These are phyloP conservation scores for Panzeria rudis DNA, from an alignment of 2,888 invertebrate genomes.

Conservation along the genomic window DNA sequence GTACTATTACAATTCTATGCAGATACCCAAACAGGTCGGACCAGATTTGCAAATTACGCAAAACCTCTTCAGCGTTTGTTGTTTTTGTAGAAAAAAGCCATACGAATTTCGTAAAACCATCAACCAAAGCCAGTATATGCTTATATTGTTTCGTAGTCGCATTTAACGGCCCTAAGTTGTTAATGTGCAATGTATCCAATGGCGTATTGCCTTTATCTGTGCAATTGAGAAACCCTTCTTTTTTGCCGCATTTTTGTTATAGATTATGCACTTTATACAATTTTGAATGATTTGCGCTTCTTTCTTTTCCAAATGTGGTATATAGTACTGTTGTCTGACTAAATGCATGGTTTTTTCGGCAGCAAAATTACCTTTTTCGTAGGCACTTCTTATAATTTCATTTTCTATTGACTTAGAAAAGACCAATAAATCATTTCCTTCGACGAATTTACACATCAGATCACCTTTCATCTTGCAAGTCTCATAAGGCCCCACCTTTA, in stretches of 20 bases:
- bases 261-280: slow-evolving; percentile 4
- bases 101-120: slow-evolving; percentile 28
- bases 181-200: not conserved
- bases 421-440: too few species aligned
- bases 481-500: too few species aligned
- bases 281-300: too few species aligned
- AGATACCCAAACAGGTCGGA: too few species aligned
- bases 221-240: not conserved
- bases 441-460: not conserved
- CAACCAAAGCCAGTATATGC: not conserved
- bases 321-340: not conserved
- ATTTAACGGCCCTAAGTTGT: not conserved
- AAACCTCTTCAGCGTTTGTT: slow-evolving; percentile 6
- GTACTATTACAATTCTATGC: too few species aligned
- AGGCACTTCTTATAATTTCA: not conserved
- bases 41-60: too few species aligned
- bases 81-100: slow-evolving; percentile 30
- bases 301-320: not conserved
- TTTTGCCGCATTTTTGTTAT: slow-evolving; percentile 4
- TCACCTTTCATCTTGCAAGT: too few species aligned
- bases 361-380: not conserved
- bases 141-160: not conserved
- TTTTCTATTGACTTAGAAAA: not conserved
- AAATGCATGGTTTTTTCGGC: not conserved
- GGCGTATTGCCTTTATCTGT: not conserved